Base-by-base conservation (phyloP, 2,888 invertebrate genomes). In the Synergus gifuensis region DNA sequence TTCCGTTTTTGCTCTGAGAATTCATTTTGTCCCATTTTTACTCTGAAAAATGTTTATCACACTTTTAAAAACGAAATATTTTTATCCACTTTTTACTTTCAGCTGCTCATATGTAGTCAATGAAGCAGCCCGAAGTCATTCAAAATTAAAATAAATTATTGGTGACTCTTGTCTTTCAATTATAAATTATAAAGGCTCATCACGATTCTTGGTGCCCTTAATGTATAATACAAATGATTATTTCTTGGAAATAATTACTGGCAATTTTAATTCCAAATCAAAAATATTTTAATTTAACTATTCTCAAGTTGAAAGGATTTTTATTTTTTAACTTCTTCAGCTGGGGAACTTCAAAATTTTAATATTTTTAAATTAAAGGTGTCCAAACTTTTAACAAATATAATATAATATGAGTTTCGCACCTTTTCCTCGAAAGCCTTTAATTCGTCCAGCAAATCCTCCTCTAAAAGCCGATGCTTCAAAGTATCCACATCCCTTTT, bases 381-480 rank as follows among this genome's bases (percentile, higher is more conserved):
- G 16, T 16, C 16, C 1, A 12, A 54, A 16, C 7, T 54, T 54
- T 54, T 12, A 5, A n/a, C 16, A 54, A 14, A 54, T 22, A 22
- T 22, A 11, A 58, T 14, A 11, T 62, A 62, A 18, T 36, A 28
- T 60, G 11, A 60, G 12, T 60, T 0, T 49, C 22, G 11, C 54
- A 92, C 92, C 89, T 90, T 89, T 82, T 91, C 87, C 81, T 91
- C 90, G 80, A 92, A 91, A 0, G 90, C 88, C 60, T 89, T 90
- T 5, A 92, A 80, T 66, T 89, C 90, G 46, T 91, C 87, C 78
- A 91, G 80, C 14, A 91, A 85, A 77, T 92, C 88, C 66, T 89
- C 87, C 58, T 89, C 88, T n/a, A 90, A 82, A 69, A 91, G 83
- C 4, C 88, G 87, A 64, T 91, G 89, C 76, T 91, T 91, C 63